phyloP scores from a whole-genome alignment of 2,113 vertebrate genomes.

The Colius striatus region DNA sequence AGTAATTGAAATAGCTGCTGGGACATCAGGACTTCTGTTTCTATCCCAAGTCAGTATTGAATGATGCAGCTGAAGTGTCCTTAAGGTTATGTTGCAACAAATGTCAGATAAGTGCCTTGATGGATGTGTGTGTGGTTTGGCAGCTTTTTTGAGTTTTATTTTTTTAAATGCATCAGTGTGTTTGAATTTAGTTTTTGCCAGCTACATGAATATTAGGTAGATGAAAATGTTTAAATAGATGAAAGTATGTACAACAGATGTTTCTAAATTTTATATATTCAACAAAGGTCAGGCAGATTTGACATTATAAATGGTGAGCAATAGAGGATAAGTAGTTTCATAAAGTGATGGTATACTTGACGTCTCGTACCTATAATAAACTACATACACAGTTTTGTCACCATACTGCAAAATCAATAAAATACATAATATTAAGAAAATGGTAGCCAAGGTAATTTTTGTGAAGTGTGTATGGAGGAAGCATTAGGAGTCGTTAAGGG shows the following conservation, averaged over 20 bases:
- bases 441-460: neutral
- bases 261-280: conserved; percentile 78
- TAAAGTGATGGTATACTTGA: conserved; percentile 62
- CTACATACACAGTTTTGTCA: conserved; percentile 5
- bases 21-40: neutral
- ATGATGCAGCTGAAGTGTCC: neutral
- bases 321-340: conserved; percentile 72
- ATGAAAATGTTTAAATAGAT: conserved; percentile 76
- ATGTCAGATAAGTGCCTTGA: conserved; percentile 2
- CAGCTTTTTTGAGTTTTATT: neutral
- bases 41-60: conserved; percentile 1
- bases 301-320: conserved; percentile 73
- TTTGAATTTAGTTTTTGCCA: conserved; percentile 49
- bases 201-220: conserved; percentile 68
- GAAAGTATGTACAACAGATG: conserved; percentile 76
- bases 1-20: conserved; percentile 43
- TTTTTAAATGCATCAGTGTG: conserved; percentile 12
- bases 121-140: neutral
- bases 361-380: conserved; percentile 59
- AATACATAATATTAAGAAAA: neutral
- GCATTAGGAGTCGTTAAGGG: conserved; percentile 10
- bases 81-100: conserved; percentile 8
- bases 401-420: conserved; percentile 57
- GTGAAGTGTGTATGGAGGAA: neutral
- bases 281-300: conserved; percentile 72